Percentiles rank a stretch among this genome's conserved stretches.
Conservation (phyloP, 1,140 invertebrate genomes). For the Nixonia krombeini region DNA sequence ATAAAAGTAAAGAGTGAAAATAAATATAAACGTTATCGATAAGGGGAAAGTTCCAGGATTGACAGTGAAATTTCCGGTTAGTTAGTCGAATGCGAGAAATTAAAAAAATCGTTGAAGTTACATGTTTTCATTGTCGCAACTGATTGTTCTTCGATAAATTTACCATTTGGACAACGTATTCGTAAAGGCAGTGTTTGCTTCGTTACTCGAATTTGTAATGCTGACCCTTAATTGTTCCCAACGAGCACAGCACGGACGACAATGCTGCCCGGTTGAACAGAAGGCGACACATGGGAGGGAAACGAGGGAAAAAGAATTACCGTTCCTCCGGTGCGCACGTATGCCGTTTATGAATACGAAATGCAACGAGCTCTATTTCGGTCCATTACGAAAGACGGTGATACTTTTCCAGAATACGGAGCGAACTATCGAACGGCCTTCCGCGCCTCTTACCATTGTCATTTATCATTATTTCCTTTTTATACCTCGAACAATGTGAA, state of each 20-base stretch:
- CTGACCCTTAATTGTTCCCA: conserved; percentile 11
- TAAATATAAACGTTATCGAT: too few relatives aligned
- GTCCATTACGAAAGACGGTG: conserved; percentile 34
- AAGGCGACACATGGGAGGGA: background rate
- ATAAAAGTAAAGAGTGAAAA: too few relatives aligned
- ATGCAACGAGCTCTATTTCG: conserved; percentile 27
- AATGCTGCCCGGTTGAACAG: background rate
- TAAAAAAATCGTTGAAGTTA: too few relatives aligned
- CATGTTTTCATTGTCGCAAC: too few relatives aligned
- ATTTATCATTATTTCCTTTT: conserved; percentile 40
- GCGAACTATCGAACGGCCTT: background rate
- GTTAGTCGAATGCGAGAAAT: too few relatives aligned
- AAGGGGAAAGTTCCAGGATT: too few relatives aligned
- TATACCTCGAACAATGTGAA: conserved; percentile 28
- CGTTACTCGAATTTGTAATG: too few relatives aligned
- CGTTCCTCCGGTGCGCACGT: too few relatives aligned
- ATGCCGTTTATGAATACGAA: conserved; percentile 33
- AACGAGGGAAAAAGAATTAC: conserved; percentile 17
- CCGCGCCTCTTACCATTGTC: conserved; percentile 13
- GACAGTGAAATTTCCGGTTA: too few relatives aligned
- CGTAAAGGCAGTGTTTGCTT: too few relatives aligned
- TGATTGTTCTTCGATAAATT: too few relatives aligned
- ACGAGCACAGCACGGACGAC: conserved; percentile 1
- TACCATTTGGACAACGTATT: too few relatives aligned
- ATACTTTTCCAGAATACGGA: conserved; percentile 28